Percentiles rank a stretch among this genome's conserved stretches.
These are phyloP conservation scores for Argyrosomus regius DNA, from an alignment of 2,797 vertebrate species.

Conservation along the genomic window DNA sequence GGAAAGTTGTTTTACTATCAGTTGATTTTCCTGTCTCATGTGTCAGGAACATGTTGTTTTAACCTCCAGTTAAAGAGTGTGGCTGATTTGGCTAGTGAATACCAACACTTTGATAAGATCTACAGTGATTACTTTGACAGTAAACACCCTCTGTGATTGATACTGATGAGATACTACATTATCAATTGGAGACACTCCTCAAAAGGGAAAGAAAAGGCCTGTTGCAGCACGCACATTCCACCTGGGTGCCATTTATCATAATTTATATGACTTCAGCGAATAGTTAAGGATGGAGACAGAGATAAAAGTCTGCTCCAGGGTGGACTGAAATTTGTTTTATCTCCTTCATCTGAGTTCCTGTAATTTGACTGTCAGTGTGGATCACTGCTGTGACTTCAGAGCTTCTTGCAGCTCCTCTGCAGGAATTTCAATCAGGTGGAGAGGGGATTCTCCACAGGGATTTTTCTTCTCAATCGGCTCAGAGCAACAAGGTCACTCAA, in stretches of 20 bases:
- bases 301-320: constrained; percentile 42
- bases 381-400: constrained; percentile 47
- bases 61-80: constrained; percentile 60
- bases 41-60: constrained; percentile 49
- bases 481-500: constrained; percentile 61
- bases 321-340: constrained; percentile 39
- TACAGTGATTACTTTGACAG: constrained; percentile 57
- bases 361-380: constrained; percentile 65
- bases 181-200: constrained; percentile 32
- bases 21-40: constrained; percentile 6
- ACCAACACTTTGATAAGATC: constrained; percentile 58
- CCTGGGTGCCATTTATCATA: constrained; percentile 40
- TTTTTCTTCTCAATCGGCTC: constrained; percentile 35
- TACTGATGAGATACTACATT: constrained; percentile 41
- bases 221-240: constrained; percentile 47
- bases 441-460: constrained; percentile 34
- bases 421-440: constrained; percentile 71
- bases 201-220: constrained; percentile 27
- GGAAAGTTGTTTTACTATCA: constrained; percentile 1
- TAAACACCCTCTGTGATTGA: constrained; percentile 55
- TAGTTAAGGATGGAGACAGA: constrained; percentile 20
- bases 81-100: constrained; percentile 40
- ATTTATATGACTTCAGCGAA: constrained; percentile 43
- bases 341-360: constrained; percentile 59
- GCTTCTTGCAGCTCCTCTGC: constrained; percentile 18